Conservation (phyloP, 2,113 vertebrate species). For the Patagioenas fasciata region DNA sequence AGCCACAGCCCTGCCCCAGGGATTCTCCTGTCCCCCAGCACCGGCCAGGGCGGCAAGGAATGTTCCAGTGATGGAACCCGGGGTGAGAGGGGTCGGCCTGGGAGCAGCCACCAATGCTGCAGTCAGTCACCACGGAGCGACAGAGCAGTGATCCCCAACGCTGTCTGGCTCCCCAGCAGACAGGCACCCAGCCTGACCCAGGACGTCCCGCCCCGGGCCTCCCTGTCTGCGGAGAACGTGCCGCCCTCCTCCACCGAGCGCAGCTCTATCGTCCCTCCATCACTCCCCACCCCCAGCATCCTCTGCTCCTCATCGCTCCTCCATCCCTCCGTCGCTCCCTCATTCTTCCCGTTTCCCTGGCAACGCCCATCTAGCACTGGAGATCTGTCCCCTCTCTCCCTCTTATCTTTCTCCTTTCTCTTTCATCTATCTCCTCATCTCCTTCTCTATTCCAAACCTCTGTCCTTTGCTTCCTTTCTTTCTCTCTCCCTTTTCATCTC, state of each 20-base stretch:
- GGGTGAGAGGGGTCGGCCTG: neutral
- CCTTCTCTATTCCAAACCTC: conserved; percentile 48
- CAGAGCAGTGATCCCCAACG: neutral
- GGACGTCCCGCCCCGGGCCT: neutral
- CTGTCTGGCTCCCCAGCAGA: neutral
- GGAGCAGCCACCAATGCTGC: neutral
- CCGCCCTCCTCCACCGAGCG: neutral
- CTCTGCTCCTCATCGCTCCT: neutral
- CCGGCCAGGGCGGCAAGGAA: neutral
- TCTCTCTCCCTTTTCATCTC: conserved; percentile 64
- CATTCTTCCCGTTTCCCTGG: conserved; percentile 77
- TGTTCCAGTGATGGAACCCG: rapidly evolving
- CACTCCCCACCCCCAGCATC: too few relatives aligned
- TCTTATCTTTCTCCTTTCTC: conserved; percentile 72
- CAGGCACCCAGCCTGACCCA: neutral
- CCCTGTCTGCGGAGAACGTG: neutral
- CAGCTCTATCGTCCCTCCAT: too few relatives aligned
- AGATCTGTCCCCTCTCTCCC: conserved; percentile 61
- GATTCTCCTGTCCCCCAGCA: too few relatives aligned
- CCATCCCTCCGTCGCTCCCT: conserved; percentile 42
- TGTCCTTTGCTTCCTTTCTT: conserved; percentile 62
- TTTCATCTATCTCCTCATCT: conserved; percentile 75
- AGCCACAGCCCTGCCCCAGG: neutral
- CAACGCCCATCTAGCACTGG: conserved; percentile 71
- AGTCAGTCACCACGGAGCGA: rapidly evolving